Base-by-base conservation (phyloP, 2,888 invertebrate species). In the Tenthredo distinguenda region DNA sequence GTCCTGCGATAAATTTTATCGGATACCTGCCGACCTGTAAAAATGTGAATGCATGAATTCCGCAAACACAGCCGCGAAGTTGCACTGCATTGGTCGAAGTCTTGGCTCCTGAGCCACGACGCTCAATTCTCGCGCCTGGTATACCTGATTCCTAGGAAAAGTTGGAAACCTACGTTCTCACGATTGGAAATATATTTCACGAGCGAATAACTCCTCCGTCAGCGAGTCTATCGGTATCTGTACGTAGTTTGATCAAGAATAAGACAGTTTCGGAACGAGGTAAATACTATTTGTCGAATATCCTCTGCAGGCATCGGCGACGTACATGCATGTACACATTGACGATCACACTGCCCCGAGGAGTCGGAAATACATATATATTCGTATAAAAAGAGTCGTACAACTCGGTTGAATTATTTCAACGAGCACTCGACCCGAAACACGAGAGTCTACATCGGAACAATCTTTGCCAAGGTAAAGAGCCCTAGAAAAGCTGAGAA, bases 11-110 rank as follows among this genome's bases (percentile, higher is more conserved):
- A 81, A 81, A 40, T 55, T 86, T 87, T 86, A 87, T 89, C 90
- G 89, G 90, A 91, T 90, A 90, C 89, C 89, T 89, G 87, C 88
- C 91, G 92, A 92, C 91, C 92, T 90, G 90, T 91, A 90, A 92
- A 91, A 92, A 92, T 89, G 90, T 90, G 92, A 91, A 83, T 81
- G 68, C 68, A 83, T 50, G 83, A 83, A 83, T 83, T 83, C 83
- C 21, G 37, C 83, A 71, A 83, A 83, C 83, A 83, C 18, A 55
- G 18, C 21, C 15, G 10, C n/a, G 37, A 12, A 62, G 37, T 40
- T 40, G 31, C 68, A 47, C 68, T 71, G 68, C 37, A 47, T 47
- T 47, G 47, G 47, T 81, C 83, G 68, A 65, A 43, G 31, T 68
- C 31, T 58, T 65, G 68, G 83, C 40, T 65, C 47, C 34, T 68